Base-by-base conservation (phyloP, 2,888 invertebrate species). In the Hedya salicella region DNA sequence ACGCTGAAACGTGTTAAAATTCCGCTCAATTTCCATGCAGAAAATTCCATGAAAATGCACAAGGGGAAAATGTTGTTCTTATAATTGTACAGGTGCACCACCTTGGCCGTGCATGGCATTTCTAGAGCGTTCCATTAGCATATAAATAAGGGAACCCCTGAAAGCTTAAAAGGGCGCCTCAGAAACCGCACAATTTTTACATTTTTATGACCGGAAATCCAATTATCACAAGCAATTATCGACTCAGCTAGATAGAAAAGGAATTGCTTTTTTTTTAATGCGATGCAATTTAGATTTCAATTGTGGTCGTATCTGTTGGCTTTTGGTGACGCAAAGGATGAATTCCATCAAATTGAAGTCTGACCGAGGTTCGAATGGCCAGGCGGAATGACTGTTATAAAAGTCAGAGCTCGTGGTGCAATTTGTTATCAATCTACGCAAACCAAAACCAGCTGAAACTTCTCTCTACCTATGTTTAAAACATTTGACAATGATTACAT, bases 171-270 rank as follows among this genome's bases (percentile, higher is more conserved):
- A 85, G 83, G 88, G 85, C 78, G 81, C 70, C 71, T 77, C 70
- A 69, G 71, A 71, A 68, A 71, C 77, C 78, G 78, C 80, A 74
- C 80, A 69, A 63, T 80, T 85, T 87, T 85, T 79, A 86, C 83
- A 87, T 86, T 89, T 91, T 89, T 89, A 89, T 86, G 82, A 84
- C 80, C 83, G 78, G 76, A 86, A 88, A 89, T 85, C 87, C 89
- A 91, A 91, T 91, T 91, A 91, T 89, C 86, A 83, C 80, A 71
- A 78, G 79, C 87, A 89, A 91, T 91, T 89, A 91, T 91, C 83
- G 82, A 88, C 85, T 87, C 86, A 84, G 86, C 83, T 79, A 79
- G 78, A 83, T 80, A 77, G 80, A 79, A 83, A 80, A 79, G 71
- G 77, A 82, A 86, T 82, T 79, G 83, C 77, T 75, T 82, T 84